Percentiles rank a stretch among this genome's conserved stretches.
phyloP scores from a whole-genome alignment of 2,797 vertebrate genomes.

The Cynodonichthys magdalenae region DNA sequence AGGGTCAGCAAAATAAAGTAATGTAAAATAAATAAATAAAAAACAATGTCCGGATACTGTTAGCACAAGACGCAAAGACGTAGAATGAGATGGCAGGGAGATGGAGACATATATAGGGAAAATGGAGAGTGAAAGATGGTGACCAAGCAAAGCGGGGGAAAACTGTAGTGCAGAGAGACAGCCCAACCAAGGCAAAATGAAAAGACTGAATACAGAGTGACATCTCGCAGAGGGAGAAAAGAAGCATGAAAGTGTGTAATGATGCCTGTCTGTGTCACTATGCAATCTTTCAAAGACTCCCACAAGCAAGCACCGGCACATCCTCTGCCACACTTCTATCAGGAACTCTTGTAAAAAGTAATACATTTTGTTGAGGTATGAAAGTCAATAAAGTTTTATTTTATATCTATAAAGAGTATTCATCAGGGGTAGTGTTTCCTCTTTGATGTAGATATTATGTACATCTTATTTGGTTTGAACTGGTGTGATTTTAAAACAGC shows the following conservation, averaged over 20 bases:
- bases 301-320: slow-evolving; percentile 10
- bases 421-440: not conserved
- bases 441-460: not conserved
- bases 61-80: not conserved
- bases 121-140: slow-evolving; percentile 44
- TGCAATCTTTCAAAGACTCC: slow-evolving; percentile 28
- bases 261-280: slow-evolving; percentile 54
- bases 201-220: slow-evolving; percentile 52
- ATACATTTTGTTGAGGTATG: not conserved
- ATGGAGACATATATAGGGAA: slow-evolving; percentile 41
- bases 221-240: slow-evolving; percentile 47
- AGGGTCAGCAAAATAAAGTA: too few relatives aligned
- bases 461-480: not conserved
- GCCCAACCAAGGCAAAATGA: slow-evolving; percentile 16
- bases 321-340: slow-evolving; percentile 4
- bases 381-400: not conserved
- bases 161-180: slow-evolving; percentile 12
- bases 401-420: not conserved
- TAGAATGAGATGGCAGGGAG: slow-evolving; percentile 28
- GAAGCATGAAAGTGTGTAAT: slow-evolving; percentile 63
- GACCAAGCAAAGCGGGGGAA: slow-evolving; percentile 32
- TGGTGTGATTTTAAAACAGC: slow-evolving; percentile 4
- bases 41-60: not conserved
- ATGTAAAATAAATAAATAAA: not conserved
- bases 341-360: slow-evolving; percentile 3